A percentile compares a stretch with the other conserved stretches of the same genome.
Evolutionary conservation across 1,140 invertebrate species (phyloP).

Genomic region (Platyura marginata): DNA sequence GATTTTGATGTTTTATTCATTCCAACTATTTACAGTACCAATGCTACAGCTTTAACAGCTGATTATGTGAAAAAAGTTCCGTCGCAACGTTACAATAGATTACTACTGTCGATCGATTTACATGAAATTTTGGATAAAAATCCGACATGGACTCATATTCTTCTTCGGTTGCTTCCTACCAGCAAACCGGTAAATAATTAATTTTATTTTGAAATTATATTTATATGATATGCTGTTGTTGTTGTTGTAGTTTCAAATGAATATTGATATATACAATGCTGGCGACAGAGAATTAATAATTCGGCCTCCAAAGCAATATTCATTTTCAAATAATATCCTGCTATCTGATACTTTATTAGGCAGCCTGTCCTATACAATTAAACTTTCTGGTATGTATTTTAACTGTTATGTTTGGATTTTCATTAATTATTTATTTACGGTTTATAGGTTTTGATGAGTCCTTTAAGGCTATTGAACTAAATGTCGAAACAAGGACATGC

Average conservation of each 20-base stretch:
- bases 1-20: background rate
- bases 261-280: constrained; percentile 41
- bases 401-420: too few species aligned
- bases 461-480: constrained; percentile 37
- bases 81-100: constrained; percentile 25
- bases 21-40: constrained; percentile 26
- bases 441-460: constrained; percentile 25
- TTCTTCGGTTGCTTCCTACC: constrained; percentile 43
- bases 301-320: constrained; percentile 28
- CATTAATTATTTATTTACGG: too few species aligned
- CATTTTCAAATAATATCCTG: constrained; percentile 13
- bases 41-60: constrained; percentile 41
- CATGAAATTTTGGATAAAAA: constrained; percentile 32
- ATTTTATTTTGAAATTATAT: constrained; percentile 4
- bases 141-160: constrained; percentile 44
- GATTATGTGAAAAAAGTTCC: constrained; percentile 36
- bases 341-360: constrained; percentile 31
- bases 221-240: constrained; percentile 4
- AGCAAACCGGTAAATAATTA: constrained; percentile 30
- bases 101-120: constrained; percentile 40
- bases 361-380: constrained; percentile 36
- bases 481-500: constrained; percentile 31
- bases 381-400: constrained; percentile 20
- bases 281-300: constrained; percentile 32
- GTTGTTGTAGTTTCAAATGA: constrained; percentile 33